These are phyloP conservation scores for Drosophila mimetica DNA, from an alignment of 2,888 invertebrate genomes.

Conservation along the genomic window DNA sequence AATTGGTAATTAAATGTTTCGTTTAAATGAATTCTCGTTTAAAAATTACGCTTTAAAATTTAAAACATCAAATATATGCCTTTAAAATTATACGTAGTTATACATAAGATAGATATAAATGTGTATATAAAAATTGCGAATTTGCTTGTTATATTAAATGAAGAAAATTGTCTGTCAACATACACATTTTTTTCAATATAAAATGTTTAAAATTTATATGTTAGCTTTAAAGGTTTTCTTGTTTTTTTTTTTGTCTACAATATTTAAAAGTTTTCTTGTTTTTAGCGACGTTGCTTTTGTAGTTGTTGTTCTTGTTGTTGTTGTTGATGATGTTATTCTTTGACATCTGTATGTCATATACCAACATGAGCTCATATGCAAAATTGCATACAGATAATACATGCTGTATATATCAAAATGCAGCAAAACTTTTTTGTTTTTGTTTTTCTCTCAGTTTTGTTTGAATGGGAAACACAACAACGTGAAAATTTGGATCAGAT, in stretches of 20 bases:
- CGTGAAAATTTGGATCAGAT: slow-evolving; percentile 43
- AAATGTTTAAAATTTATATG: slow-evolving; percentile 45
- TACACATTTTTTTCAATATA: slow-evolving; percentile 42
- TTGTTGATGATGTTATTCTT: slow-evolving; percentile 26
- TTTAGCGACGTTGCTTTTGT: slow-evolving; percentile 74
- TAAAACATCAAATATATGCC: slow-evolving; percentile 68
- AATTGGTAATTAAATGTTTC: slow-evolving; percentile 63
- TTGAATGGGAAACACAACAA: slow-evolving; percentile 70
- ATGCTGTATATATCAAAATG: slow-evolving; percentile 47
- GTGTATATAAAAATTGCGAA: slow-evolving; percentile 49
- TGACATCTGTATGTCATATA: slow-evolving; percentile 15
- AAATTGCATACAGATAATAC: slow-evolving; percentile 8
- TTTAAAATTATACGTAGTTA: slow-evolving; percentile 57
- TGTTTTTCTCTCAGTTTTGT: slow-evolving; percentile 72
- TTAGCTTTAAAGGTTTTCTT: slow-evolving; percentile 32
- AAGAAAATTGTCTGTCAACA: slow-evolving; percentile 45
- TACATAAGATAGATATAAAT: slow-evolving; percentile 53
- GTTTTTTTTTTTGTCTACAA: slow-evolving; percentile 45
- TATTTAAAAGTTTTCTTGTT: slow-evolving; percentile 75
- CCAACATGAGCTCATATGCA: slow-evolving; percentile 11
- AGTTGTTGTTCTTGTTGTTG: slow-evolving; percentile 36
- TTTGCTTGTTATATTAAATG: slow-evolving; percentile 57
- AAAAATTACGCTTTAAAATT: slow-evolving; percentile 68
- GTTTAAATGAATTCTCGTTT: slow-evolving; percentile 57
- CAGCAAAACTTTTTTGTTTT: slow-evolving; percentile 74